Percentiles rank a stretch among this genome's conserved stretches.
Conservation (phyloP, 1,140 invertebrate genomes). For the Dysdera silvatica region DNA sequence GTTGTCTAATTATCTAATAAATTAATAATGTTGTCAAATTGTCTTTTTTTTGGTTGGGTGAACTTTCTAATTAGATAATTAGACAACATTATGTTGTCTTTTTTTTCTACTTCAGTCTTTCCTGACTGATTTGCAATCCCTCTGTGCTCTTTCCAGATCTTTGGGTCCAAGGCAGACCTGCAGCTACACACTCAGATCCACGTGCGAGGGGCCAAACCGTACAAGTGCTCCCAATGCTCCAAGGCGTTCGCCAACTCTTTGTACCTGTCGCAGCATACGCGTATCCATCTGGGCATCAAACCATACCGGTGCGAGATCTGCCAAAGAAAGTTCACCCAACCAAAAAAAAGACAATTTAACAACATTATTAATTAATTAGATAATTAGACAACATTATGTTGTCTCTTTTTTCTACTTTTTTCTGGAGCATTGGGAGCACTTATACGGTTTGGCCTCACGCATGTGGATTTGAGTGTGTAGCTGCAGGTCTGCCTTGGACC, state of each 20-base stretch:
- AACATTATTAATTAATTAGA: too few species aligned
- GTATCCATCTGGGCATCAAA: slow-evolving; percentile 82
- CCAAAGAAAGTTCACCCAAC: slow-evolving; percentile 96
- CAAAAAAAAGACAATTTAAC: too few species aligned
- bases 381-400: too few species aligned
- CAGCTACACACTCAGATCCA: slow-evolving; percentile 95
- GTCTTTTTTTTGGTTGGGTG: too few species aligned
- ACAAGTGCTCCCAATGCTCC: slow-evolving; percentile 96
- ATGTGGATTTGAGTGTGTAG: slow-evolving; percentile 95
- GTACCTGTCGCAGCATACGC: slow-evolving; percentile 96
- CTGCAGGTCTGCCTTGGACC: slow-evolving; percentile 92
- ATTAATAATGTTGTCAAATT: too few species aligned
- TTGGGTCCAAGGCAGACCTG: slow-evolving; percentile 92
- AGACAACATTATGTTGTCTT: too few species aligned
- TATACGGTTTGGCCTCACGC: slow-evolving; percentile 97
- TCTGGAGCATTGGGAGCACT: slow-evolving; percentile 96
- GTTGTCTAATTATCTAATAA: too few species aligned
- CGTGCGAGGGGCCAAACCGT: slow-evolving; percentile 96
- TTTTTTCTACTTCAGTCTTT: too few species aligned
- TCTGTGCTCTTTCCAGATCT: slow-evolving; percentile 65
- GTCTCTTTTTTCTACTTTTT: too few species aligned
- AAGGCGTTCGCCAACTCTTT: slow-evolving; percentile 99
- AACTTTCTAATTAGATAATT: too few species aligned
- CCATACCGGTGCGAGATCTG: slow-evolving; percentile 78
- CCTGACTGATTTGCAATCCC: slow-evolving; percentile 27